Evolutionary conservation across 2,113 vertebrate species (phyloP).

Genomic region (Corvus moneduloides): DNA sequence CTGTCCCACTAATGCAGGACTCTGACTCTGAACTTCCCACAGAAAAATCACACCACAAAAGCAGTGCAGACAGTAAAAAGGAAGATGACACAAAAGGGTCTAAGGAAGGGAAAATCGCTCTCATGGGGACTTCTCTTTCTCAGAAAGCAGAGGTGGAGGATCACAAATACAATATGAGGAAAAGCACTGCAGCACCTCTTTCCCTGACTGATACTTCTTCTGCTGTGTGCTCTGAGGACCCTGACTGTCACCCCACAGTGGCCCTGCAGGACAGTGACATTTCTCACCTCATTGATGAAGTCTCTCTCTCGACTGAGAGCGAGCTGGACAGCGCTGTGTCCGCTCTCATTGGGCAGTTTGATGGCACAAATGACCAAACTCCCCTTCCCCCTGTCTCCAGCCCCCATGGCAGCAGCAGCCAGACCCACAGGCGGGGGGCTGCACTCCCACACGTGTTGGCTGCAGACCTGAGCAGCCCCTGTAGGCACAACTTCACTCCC

Average conservation of each 20-base stretch:
- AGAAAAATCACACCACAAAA: background rate
- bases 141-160: background rate
- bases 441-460: background rate
- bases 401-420: background rate
- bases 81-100: background rate
- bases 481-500: background rate
- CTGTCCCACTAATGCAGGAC: background rate
- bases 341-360: slow-evolving; percentile 83
- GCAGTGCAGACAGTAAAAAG: background rate
- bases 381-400: slow-evolving; percentile 23
- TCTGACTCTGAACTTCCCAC: background rate
- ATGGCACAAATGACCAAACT: slow-evolving; percentile 70
- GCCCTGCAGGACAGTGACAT: slow-evolving; percentile 83
- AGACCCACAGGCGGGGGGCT: background rate
- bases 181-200: background rate
- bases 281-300: slow-evolving; percentile 88
- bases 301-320: slow-evolving; percentile 79
- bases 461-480: background rate
- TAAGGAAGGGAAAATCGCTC: background rate
- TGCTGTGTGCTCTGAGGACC: background rate
- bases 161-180: background rate
- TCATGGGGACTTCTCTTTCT: background rate
- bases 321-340: slow-evolving; percentile 85
- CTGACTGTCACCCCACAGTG: slow-evolving; percentile 57
- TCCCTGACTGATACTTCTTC: slow-evolving; percentile 48